Evolutionary conservation across 2,797 vertebrate genomes (phyloP), one percentile per base, ranked within the genome.

Genomic region (Chrosomus eos): DNA sequence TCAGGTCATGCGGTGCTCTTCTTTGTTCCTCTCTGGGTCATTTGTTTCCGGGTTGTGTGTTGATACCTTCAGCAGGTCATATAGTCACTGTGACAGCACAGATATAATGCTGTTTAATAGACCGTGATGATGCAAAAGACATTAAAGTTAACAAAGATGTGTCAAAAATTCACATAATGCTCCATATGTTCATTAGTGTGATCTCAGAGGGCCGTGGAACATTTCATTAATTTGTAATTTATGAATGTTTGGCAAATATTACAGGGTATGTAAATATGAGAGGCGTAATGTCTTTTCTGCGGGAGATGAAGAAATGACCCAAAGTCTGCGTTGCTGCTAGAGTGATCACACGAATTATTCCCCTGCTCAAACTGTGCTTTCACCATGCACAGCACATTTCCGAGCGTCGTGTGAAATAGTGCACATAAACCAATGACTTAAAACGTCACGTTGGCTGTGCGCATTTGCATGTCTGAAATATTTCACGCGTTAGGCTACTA

Each of bases 171-270:
- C 90, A 89, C 38, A 92, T 94, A 95, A 95, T 96, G 95, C 95
- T 96, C 96, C 95, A 95, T 94, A 96, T 96, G 96, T 97, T 98
- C 98, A 98, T 99, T 98, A 98, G 97, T 94, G 92, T 92, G 93
- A 97, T 97, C 97, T 98, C 96, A 94, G 94, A 97, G 97, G 96
- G 97, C 96, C 96, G 95, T 94, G 95, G 95, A 97, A 97, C 96
- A 97, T 98, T 99, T 98, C 97, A 98, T 98, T 99, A 97, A 97
- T 97, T 97, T 97, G 96, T 97, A 97, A 98, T 98, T 99, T 97
- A 98, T 97, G 97, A 97, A 97, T 98, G 97, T 99, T 99, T 99
- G 97, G 97, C 97, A 98, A 98, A 98, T 99, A 98, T 97, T 97
- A 96, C 96, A 96, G 97, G 97, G 97, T 97, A 98, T 98, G 97